These are phyloP conservation scores for Epinotia bilunana DNA, from an alignment of 2,888 invertebrate genomes.

Conservation along the genomic window DNA sequence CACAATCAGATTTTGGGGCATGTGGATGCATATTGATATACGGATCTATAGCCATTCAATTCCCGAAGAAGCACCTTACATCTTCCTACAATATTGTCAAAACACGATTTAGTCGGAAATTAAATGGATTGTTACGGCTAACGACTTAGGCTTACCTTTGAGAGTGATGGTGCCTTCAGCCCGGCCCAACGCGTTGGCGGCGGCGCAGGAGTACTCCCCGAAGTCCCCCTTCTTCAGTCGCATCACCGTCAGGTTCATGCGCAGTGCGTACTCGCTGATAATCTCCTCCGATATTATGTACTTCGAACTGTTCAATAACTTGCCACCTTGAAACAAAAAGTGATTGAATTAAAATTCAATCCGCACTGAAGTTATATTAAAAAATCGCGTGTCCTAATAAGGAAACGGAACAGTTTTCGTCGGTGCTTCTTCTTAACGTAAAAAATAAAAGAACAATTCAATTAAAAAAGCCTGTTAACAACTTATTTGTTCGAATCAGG, in stretches of 20 bases:
- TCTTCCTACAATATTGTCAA: too few species aligned
- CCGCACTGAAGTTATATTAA: background rate
- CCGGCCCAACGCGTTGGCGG: constrained; percentile 91
- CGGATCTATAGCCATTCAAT: too few species aligned
- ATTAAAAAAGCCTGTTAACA: too few species aligned
- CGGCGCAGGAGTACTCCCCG: constrained; percentile 91
- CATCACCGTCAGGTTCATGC: constrained; percentile 92
- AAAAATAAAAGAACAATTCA: too few species aligned
- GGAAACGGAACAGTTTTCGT: background rate
- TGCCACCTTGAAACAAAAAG: constrained; percentile 83
- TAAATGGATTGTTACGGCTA: too few species aligned
- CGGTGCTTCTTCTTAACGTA: too few species aligned
- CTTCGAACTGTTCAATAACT: constrained; percentile 89
- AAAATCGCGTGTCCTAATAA: background rate
- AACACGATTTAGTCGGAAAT: too few species aligned
- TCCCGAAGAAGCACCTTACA: too few species aligned
- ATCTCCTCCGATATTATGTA: constrained; percentile 89
- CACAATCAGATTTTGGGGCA: too few species aligned
- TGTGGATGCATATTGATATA: too few species aligned
- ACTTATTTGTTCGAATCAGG: too few species aligned
- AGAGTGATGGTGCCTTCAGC: constrained; percentile 90
- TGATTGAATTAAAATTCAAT: background rate
- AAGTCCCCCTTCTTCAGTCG: constrained; percentile 90
- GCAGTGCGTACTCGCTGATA: constrained; percentile 90
- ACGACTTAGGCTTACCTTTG: constrained; percentile 85